phyloP scores from a whole-genome alignment of 2,797 vertebrate genomes.

The Sebastes umbrosus region DNA sequence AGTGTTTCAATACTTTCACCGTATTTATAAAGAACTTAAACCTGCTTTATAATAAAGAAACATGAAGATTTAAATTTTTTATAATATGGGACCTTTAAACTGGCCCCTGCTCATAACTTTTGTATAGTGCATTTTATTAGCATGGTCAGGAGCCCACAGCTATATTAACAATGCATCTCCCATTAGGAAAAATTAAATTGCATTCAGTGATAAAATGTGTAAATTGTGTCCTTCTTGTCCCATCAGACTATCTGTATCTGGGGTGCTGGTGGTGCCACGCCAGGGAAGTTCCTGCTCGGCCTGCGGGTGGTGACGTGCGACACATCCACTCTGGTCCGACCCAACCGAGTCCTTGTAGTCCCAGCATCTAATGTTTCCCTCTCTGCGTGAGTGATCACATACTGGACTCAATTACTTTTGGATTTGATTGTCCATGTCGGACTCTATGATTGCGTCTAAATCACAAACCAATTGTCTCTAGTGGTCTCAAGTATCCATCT shows the following conservation, averaged over 20 bases:
- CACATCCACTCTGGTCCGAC: constrained; percentile 90
- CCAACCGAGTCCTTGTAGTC: constrained; percentile 92
- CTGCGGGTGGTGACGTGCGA: constrained; percentile 94
- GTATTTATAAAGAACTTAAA: no score
- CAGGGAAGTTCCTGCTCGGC: constrained; percentile 95
- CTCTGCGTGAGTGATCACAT: constrained; percentile 88
- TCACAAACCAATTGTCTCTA: not conserved
- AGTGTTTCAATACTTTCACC: no score
- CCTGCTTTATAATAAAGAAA: no score
- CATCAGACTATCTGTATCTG: constrained; percentile 94
- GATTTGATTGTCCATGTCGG: not conserved
- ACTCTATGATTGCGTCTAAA: not conserved
- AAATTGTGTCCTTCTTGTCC: constrained; percentile 9
- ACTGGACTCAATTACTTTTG: not conserved
- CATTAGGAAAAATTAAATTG: not conserved
- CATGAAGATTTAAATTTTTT: no score
- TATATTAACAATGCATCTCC: not conserved
- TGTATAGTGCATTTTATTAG: not conserved
- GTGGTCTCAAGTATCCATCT: not conserved
- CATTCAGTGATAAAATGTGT: not conserved
- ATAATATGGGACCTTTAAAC: no score
- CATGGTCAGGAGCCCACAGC: not conserved
- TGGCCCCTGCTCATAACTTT: not conserved
- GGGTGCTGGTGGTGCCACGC: constrained; percentile 95
- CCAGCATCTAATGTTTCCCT: constrained; percentile 95